A percentile compares a stretch with the other conserved stretches of the same genome.
These are phyloP conservation scores for Napeogenes inachia DNA, from an alignment of 2,888 invertebrate genomes.

Conservation along the genomic window DNA sequence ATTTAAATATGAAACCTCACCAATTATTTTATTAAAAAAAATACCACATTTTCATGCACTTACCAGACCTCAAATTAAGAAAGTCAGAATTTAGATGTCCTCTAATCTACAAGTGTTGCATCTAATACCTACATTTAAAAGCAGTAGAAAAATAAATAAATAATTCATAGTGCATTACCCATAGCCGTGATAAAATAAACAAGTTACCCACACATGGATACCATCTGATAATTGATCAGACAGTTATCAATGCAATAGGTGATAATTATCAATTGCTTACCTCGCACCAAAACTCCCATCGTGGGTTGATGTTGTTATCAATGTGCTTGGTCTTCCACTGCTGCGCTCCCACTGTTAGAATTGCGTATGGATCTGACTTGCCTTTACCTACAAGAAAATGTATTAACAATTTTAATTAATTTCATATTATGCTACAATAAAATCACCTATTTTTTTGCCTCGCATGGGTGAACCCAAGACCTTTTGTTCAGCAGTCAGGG, in stretches of 20 bases:
- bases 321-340: slow-evolving; percentile 96
- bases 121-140: no score
- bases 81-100: slow-evolving; percentile 2
- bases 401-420: not conserved
- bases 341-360: slow-evolving; percentile 94
- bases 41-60: not conserved
- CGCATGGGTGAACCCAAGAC: no score
- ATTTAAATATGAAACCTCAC: not conserved
- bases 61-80: not conserved
- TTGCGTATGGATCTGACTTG: slow-evolving; percentile 98
- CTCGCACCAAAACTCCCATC: slow-evolving; percentile 99
- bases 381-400: slow-evolving; percentile 82
- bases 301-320: slow-evolving; percentile 95
- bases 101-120: not conserved
- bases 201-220: slow-evolving; percentile 8
- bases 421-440: no score
- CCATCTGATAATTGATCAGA: no score
- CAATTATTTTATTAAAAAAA: not conserved
- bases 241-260: no score
- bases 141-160: not conserved
- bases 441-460: no score
- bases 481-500: not conserved
- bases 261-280: slow-evolving; percentile 64
- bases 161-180: slow-evolving; percentile 31
- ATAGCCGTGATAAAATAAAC: slow-evolving; percentile 34